Evolutionary conservation across 2,113 vertebrate species (phyloP).

Genomic region (Psittacula cyanocephala): DNA sequence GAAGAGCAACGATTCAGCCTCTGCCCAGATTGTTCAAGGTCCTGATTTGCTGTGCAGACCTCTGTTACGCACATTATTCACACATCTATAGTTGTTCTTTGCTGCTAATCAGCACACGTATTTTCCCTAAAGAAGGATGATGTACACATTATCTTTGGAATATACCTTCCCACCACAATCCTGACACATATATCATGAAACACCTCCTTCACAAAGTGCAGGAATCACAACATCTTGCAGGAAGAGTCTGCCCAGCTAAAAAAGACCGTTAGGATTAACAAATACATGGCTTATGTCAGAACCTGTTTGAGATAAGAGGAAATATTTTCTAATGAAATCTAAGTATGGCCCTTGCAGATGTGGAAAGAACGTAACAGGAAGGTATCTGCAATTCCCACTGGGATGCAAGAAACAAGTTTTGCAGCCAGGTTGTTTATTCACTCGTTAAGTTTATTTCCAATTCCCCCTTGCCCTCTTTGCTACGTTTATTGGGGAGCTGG

Average conservation of each 20-base stretch:
- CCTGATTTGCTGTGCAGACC: rapidly evolving
- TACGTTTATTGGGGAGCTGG: background rate
- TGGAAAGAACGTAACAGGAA: conserved; percentile 53
- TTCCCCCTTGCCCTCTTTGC: background rate
- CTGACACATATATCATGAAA: background rate
- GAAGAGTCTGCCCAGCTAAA: background rate
- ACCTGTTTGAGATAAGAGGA: conserved; percentile 43
- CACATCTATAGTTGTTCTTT: rapidly evolving
- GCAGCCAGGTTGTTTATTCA: background rate
- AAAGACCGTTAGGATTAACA: conserved; percentile 11
- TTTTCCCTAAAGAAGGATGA: background rate
- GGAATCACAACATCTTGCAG: background rate
- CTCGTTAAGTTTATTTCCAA: background rate
- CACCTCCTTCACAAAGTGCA: background rate
- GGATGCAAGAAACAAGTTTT: background rate
- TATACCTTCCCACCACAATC: background rate
- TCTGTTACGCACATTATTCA: background rate
- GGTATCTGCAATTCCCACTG: conserved; percentile 39
- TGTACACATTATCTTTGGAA: background rate
- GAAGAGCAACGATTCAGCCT: background rate
- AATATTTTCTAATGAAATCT: conserved; percentile 45
- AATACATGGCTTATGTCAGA: conserved; percentile 33
- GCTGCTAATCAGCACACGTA: background rate
- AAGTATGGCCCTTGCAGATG: conserved; percentile 18
- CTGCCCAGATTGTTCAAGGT: background rate